Percentiles rank a stretch among this genome's conserved stretches.
These are phyloP conservation scores for Toxotes chatareus DNA, from an alignment of 2,113 vertebrate species.

Conservation along the genomic window DNA sequence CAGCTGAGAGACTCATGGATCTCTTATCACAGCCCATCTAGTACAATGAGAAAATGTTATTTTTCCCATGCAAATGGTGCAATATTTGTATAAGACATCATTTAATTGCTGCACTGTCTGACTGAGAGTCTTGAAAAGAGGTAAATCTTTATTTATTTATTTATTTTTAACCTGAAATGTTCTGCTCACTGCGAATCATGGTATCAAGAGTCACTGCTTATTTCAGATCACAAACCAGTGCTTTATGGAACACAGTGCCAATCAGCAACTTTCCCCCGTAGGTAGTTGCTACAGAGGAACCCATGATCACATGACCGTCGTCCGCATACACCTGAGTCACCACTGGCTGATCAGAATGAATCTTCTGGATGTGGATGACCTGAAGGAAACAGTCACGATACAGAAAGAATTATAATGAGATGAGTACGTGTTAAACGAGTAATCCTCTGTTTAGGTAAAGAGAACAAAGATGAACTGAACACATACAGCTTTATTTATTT, in stretches of 20 bases:
- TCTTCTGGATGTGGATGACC: slow-evolving; percentile 90
- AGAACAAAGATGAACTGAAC: not conserved
- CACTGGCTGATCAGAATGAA: slow-evolving; percentile 87
- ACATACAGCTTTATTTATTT: not conserved
- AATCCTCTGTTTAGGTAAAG: not conserved
- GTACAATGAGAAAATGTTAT: not conserved
- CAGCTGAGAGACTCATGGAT: not conserved
- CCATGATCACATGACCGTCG: slow-evolving; percentile 88
- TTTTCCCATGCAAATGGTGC: not conserved
- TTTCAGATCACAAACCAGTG: slow-evolving; percentile 88
- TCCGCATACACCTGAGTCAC: slow-evolving; percentile 90
- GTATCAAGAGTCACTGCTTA: slow-evolving; percentile 27
- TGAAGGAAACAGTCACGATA: slow-evolving; percentile 25
- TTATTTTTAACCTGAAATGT: no score
- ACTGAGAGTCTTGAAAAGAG: not conserved
- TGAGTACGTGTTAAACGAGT: not conserved
- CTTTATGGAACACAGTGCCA: slow-evolving; percentile 92
- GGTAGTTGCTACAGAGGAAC: slow-evolving; percentile 86
- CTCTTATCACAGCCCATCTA: not conserved
- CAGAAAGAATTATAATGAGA: not conserved
- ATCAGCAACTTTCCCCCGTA: slow-evolving; percentile 88
- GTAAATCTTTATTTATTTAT: not conserved
- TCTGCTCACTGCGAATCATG: not conserved
- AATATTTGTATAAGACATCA: not conserved
- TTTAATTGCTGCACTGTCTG: not conserved